Conservation (phyloP, 1,140 invertebrate genomes). For the Diachasma alloeum region DNA sequence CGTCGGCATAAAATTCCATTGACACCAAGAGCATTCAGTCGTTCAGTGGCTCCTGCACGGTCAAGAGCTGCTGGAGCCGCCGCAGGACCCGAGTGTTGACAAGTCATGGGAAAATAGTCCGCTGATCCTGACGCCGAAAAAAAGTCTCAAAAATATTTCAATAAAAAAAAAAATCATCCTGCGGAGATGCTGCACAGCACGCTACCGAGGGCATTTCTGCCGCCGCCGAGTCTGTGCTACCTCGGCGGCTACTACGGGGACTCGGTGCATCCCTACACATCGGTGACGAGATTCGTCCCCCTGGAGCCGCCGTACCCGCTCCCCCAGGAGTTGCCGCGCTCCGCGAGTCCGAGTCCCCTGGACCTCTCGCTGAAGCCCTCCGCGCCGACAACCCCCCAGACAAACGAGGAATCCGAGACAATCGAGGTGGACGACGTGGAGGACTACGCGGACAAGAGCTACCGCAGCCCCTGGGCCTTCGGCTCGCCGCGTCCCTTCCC, state of each 20-base stretch:
- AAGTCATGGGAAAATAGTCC: background rate
- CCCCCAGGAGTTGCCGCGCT: slow-evolving; percentile 31
- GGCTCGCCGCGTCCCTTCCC: background rate
- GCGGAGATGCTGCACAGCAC: slow-evolving; percentile 57
- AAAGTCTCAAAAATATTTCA: background rate
- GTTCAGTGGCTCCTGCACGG: too few species aligned
- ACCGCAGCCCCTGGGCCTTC: background rate
- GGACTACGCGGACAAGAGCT: slow-evolving; percentile 32
- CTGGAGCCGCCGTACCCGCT: slow-evolving; percentile 45
- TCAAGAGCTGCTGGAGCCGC: too few species aligned
- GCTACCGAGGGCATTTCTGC: slow-evolving; percentile 55
- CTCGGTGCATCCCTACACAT: slow-evolving; percentile 43
- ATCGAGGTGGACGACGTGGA: slow-evolving; percentile 57
- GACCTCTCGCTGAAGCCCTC: slow-evolving; percentile 62
- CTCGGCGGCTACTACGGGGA: slow-evolving; percentile 53
- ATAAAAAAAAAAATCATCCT: background rate
- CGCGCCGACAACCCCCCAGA: slow-evolving; percentile 23
- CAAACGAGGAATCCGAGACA: slow-evolving; percentile 41
- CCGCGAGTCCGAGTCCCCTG: slow-evolving; percentile 53
- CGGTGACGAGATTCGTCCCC: slow-evolving; percentile 39
- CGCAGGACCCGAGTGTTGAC: background rate
- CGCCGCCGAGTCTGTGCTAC: slow-evolving; percentile 52
- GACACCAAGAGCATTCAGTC: background rate
- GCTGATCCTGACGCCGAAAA: too few species aligned
- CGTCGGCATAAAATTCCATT: background rate